Base-by-base conservation (phyloP, 2,888 invertebrate species). In the Chrysina gloriosa region DNA sequence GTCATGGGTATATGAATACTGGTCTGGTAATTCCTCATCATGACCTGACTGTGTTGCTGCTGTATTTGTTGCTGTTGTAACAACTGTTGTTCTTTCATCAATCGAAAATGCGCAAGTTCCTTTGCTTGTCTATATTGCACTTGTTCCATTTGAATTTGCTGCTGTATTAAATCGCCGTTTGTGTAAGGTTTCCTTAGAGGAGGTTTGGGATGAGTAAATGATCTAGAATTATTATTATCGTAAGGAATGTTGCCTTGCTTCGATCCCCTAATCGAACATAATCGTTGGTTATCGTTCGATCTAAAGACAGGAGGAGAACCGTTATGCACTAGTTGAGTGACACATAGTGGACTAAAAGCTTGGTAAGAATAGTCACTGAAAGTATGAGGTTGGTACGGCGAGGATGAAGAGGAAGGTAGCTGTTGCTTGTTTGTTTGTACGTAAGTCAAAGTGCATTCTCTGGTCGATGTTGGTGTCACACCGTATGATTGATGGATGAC, bases 401-500 rank as follows among this genome's bases (percentile, higher is more conserved):
- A 23, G 3, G 23, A n/a, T n/a, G 58, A 58, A 39, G 58, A 58
- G 9, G 58, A 58, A 1, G 58, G 58, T 34, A 58, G 9, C 9
- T 58, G 58, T 11, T 36, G 36, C 27, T 39, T 39, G 16, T 39
- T 58, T 1, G 39, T 3, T 39, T 58, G 72, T 42, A 67, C 69
- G 58, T 75, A 76, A 6, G 70, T 68, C 65, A 77, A 70, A 63
- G 78, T 78, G 9, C 31, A 19, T 75, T 69, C 6, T 74, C 72
- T 14, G 9, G 52, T 31, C n/a, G 31, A 23, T 70, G 78, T 78
- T 34, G 79, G 79, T 5, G 78, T 74, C 2, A 83, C 78, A 36
- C 82, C 83, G 73, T 82, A 82, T 6, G 81, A 76, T 72, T 82
- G 83, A 74, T 83, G 83, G 58, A 83, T 80, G 31, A 82, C 75